Conservation (phyloP, 2,888 invertebrate genomes). For the Sinohyriopsis cumingii region DNA sequence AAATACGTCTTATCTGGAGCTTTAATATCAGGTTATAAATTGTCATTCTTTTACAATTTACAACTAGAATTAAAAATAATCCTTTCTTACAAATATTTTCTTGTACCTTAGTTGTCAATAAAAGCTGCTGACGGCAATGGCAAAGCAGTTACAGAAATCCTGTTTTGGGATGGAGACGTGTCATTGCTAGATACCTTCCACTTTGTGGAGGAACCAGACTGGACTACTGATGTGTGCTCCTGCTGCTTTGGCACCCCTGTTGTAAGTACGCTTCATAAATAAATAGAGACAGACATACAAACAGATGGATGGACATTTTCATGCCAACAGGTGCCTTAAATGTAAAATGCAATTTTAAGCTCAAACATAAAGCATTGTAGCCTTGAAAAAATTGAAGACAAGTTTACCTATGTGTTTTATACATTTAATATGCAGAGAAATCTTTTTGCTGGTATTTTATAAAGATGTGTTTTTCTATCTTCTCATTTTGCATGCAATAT, state of each 20-base stretch:
- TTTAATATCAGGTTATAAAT: no score
- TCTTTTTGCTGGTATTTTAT: no score
- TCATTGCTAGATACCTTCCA: no score
- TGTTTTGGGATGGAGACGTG: slow-evolving; percentile 27
- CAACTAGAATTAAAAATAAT: no score
- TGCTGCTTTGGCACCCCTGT: slow-evolving; percentile 18
- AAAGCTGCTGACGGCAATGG: slow-evolving; percentile 23
- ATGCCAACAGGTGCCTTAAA: background rate
- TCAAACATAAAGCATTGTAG: background rate
- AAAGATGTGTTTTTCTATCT: no score
- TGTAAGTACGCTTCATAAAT: slow-evolving; percentile 2
- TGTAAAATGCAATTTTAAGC: background rate
- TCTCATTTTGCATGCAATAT: no score
- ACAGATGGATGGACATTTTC: no score
- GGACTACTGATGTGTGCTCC: slow-evolving; percentile 12
- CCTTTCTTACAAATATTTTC: no score
- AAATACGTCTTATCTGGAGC: no score
- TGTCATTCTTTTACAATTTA: no score
- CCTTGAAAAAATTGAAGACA: background rate
- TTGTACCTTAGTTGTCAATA: slow-evolving; percentile 10
- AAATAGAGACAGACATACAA: no score
- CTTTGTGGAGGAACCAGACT: slow-evolving; percentile 8
- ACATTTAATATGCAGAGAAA: background rate
- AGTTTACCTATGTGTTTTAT: background rate
- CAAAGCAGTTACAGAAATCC: slow-evolving; percentile 25